Conservation (phyloP, 2,113 vertebrate genomes). For the Rattus rattus region DNA sequence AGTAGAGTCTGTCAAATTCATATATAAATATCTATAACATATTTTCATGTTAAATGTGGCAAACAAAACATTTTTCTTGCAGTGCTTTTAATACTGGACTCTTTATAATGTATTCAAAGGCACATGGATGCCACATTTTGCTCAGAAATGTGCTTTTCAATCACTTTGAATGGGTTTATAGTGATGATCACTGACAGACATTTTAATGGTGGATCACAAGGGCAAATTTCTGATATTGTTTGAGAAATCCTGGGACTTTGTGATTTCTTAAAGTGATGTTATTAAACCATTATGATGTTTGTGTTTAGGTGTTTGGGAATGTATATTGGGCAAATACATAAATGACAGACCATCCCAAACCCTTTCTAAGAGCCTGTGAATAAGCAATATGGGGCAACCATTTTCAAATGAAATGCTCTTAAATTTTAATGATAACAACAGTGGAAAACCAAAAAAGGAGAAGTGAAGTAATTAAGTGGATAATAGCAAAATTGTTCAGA, state of each 20-base stretch:
- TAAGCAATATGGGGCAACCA: neutral
- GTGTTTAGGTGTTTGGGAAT: constrained; percentile 23
- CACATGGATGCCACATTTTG: neutral
- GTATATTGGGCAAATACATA: neutral
- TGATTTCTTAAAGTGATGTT: neutral
- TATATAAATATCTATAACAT: neutral
- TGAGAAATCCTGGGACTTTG: neutral
- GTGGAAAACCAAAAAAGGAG: neutral
- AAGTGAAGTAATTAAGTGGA: neutral
- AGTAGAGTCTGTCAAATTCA: neutral
- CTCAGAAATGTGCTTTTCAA: neutral
- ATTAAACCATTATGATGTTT: neutral
- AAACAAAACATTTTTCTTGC: neutral
- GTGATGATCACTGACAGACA: neutral
- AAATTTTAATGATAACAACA: neutral
- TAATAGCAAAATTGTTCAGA: too few relatives aligned
- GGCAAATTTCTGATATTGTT: neutral
- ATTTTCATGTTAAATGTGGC: neutral
- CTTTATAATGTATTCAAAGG: neutral
- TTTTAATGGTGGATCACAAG: neutral
- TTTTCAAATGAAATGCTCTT: neutral
- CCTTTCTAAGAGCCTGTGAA: neutral
- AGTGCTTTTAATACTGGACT: neutral
- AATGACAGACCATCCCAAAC: neutral
- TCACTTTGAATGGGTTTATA: neutral